phyloP scores from a whole-genome alignment of 2,797 vertebrate species.

The Sardinella longiceps region DNA sequence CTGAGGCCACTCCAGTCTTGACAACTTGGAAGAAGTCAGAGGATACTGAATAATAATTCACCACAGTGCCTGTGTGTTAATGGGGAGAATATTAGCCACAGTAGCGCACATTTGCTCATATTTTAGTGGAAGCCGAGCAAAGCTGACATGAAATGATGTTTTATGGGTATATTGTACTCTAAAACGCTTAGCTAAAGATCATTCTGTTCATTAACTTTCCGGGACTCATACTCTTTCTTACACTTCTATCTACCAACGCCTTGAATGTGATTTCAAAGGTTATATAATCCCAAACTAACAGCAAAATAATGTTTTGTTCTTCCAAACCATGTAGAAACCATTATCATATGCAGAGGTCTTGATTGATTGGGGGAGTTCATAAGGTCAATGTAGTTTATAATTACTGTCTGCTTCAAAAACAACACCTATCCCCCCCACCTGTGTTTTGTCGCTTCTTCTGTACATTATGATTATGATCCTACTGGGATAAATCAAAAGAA shows the following conservation, averaged over 20 bases:
- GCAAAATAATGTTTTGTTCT: background rate
- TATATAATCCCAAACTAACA: background rate
- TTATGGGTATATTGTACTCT: background rate
- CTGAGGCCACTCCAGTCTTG: background rate
- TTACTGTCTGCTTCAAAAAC: background rate
- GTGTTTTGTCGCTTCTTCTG: background rate
- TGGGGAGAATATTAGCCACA: background rate
- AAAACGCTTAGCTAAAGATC: background rate
- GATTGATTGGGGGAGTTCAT: slow-evolving; percentile 4
- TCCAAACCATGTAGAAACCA: background rate
- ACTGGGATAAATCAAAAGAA: slow-evolving; percentile 13
- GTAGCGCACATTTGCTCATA: background rate
- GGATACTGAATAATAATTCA: background rate
- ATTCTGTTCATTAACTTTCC: too few relatives aligned
- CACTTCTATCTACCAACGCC: background rate
- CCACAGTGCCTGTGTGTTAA: background rate
- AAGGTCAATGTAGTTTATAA: background rate
- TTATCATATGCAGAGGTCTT: background rate
- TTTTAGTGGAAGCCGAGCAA: background rate
- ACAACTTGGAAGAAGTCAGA: background rate
- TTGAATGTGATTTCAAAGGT: background rate
- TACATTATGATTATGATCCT: background rate
- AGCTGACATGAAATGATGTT: background rate
- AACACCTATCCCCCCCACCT: background rate
- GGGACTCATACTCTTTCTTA: background rate